Percentiles rank a stretch among this genome's conserved stretches.
phyloP scores from a whole-genome alignment of 1,140 invertebrate species.

The Dufourea novaeangliae region DNA sequence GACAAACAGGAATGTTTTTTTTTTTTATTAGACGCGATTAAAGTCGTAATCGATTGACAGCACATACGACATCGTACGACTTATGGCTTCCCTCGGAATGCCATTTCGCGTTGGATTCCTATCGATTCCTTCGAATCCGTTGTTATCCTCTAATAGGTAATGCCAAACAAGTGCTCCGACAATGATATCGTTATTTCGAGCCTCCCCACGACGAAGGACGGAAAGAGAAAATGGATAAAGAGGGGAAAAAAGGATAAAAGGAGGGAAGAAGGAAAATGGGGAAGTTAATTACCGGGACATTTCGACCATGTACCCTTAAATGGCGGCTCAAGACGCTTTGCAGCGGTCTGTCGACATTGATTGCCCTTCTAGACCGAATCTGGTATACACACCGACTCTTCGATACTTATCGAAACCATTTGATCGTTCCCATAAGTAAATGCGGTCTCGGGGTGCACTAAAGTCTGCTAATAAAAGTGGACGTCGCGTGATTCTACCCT shows the following conservation, averaged over 20 bases:
- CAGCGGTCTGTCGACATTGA: not conserved
- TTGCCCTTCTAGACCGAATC: conserved; percentile 10
- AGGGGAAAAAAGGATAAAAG: too few species aligned
- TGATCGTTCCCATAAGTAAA: not conserved
- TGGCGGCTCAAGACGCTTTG: not conserved
- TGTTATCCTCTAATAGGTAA: not conserved
- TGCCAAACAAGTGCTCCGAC: not conserved
- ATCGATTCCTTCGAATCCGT: conserved; percentile 14
- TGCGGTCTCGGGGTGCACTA: not conserved
- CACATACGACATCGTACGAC: not conserved
- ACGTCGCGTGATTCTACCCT: too few species aligned
- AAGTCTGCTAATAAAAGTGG: not conserved
- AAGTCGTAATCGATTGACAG: not conserved
- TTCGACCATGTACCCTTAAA: not conserved
- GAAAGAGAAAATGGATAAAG: too few species aligned
- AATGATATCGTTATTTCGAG: not conserved
- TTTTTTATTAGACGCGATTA: not conserved
- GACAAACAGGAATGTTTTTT: not conserved
- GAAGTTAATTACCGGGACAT: conserved; percentile 11
- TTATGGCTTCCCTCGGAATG: not conserved
- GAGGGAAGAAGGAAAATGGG: not conserved
- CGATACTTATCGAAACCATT: not conserved
- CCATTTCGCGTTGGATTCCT: conserved; percentile 1
- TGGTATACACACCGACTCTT: not conserved
- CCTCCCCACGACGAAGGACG: too few species aligned